Percentiles rank a stretch among this genome's conserved stretches.
Evolutionary conservation across 2,888 invertebrate genomes (phyloP).

Genomic region (Drosophila gaucha): DNA sequence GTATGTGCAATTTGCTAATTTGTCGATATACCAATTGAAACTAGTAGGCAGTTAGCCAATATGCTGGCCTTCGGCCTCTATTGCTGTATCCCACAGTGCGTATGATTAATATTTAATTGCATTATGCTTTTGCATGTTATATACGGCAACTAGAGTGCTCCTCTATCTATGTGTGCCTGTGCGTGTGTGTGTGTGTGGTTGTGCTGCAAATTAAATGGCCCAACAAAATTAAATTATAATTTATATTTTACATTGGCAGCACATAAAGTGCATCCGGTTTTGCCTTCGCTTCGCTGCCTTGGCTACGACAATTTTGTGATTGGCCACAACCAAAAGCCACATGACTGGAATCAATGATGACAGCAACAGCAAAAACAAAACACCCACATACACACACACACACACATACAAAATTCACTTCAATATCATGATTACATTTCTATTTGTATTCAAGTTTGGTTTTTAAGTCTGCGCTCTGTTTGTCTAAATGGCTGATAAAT

Average conservation of each 20-base stretch:
- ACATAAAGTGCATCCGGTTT: conserved; percentile 42
- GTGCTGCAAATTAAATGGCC: conserved; percentile 41
- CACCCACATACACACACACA: not conserved
- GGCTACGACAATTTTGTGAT: conserved; percentile 19
- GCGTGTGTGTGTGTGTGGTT: conserved; percentile 1
- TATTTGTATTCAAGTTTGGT: conserved; percentile 28
- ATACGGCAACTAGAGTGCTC: conserved; percentile 40
- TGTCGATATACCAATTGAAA: conserved; percentile 52
- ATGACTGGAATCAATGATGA: conserved; percentile 31
- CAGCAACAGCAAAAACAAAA: not conserved
- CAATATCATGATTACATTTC: conserved; percentile 29
- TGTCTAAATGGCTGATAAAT: conserved; percentile 20
- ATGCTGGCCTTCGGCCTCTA: conserved; percentile 26
- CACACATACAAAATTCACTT: not conserved
- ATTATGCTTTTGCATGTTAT: conserved; percentile 45
- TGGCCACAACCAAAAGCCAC: conserved; percentile 15
- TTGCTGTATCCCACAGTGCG: conserved; percentile 39
- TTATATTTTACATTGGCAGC: conserved; percentile 37
- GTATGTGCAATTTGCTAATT: conserved; percentile 66
- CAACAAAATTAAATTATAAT: conserved; percentile 66
- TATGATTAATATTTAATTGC: conserved; percentile 77
- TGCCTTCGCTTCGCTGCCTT: not conserved
- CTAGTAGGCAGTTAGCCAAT: conserved; percentile 24
- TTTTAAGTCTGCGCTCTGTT: not conserved
- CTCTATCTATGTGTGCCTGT: not conserved